Evolutionary conservation across 37 sponge, comb jelly and placozoan species (phyloP).

Genomic region (Halichondria panicea): DNA sequence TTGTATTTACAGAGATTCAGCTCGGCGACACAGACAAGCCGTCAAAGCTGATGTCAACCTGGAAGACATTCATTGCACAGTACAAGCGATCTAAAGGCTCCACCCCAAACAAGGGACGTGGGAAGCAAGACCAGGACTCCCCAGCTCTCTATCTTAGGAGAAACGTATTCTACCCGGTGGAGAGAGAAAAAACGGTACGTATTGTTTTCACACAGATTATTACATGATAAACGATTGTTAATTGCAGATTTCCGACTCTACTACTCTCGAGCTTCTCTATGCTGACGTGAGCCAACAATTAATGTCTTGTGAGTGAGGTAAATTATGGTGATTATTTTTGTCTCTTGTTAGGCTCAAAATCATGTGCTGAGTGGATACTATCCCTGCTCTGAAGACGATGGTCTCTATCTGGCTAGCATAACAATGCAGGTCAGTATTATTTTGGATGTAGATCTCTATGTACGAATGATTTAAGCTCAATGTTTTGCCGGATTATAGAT

Average conservation of each 20-base stretch:
- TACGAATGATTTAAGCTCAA: not conserved
- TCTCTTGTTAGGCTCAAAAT: conserved; percentile 41
- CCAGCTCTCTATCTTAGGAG: conserved; percentile 51
- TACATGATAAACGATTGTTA: not conserved
- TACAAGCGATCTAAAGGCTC: not conserved
- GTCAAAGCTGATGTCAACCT: conserved; percentile 42
- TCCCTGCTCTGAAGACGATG: conserved; percentile 70
- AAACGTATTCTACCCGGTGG: conserved; percentile 55
- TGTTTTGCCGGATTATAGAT: conserved; percentile 19
- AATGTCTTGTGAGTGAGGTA: no score
- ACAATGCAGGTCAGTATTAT: conserved; percentile 49
- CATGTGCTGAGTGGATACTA: conserved; percentile 68
- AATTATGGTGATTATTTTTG: not conserved
- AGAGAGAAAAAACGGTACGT: conserved; percentile 29
- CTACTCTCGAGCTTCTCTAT: conserved; percentile 50
- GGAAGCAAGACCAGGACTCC: conserved; percentile 14
- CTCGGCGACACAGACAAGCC: conserved; percentile 75
- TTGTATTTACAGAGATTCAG: conserved; percentile 42
- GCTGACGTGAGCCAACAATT: conserved; percentile 42
- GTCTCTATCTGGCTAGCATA: conserved; percentile 62
- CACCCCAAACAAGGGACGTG: not conserved
- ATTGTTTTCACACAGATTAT: not conserved
- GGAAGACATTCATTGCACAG: conserved; percentile 36
- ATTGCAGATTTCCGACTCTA: conserved; percentile 46
- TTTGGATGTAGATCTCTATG: conserved; percentile 2